Conservation (phyloP, 2,113 vertebrate genomes). For the Ancistrus triradiatus region DNA sequence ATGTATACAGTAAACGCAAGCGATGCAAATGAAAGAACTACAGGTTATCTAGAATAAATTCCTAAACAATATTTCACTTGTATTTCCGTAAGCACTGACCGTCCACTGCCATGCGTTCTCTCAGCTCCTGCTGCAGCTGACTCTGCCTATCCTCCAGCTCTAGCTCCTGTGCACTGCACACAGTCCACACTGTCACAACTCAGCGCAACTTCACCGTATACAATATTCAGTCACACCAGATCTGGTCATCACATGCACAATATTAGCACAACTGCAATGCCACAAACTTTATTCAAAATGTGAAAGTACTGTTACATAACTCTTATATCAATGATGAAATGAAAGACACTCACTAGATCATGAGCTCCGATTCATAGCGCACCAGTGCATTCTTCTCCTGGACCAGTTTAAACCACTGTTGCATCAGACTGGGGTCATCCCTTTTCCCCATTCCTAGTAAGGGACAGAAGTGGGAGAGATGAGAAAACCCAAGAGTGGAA, state of each 20-base stretch:
- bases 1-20: no score
- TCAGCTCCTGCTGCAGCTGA: slow-evolving; percentile 88
- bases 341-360: slow-evolving; percentile 87
- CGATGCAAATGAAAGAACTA: no score
- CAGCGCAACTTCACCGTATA: no score
- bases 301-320: not conserved
- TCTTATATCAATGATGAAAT: not conserved
- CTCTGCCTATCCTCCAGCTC: slow-evolving; percentile 95
- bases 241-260: no score
- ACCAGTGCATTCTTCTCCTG: slow-evolving; percentile 92
- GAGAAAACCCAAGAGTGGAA: not conserved
- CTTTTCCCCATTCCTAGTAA: slow-evolving; percentile 82
- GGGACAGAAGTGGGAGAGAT: not conserved
- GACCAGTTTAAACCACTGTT: slow-evolving; percentile 93
- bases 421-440: slow-evolving; percentile 89
- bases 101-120: slow-evolving; percentile 91
- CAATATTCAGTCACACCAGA: not conserved
- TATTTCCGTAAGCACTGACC: slow-evolving; percentile 61
- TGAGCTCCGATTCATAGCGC: slow-evolving; percentile 90
- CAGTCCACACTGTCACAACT: slow-evolving; percentile 8
- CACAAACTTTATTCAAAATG: not conserved
- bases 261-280: no score
- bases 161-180: slow-evolving; percentile 80
- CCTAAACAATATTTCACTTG: not conserved
- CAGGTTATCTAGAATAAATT: no score